Conservation (phyloP, 2,888 invertebrate species). For the Caenorhabditis sp. region DNA sequence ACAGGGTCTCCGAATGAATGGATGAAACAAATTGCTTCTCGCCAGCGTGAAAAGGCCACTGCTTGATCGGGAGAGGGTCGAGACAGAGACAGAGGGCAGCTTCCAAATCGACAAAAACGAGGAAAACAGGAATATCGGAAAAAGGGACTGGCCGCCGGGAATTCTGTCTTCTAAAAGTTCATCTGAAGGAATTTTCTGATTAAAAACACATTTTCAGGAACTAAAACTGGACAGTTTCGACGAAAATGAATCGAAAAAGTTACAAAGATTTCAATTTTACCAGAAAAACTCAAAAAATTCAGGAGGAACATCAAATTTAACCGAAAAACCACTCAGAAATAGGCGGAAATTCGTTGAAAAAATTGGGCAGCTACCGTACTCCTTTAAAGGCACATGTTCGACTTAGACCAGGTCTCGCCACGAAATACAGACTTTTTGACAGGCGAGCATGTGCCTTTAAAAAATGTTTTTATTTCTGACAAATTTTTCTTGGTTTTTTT, state of each 20-base stretch:
- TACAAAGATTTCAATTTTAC: too few species aligned
- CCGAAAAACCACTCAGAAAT: background rate
- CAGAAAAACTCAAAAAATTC: background rate
- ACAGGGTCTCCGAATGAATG: constrained; percentile 29
- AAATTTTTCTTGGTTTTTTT: background rate
- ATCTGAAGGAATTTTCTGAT: too few species aligned
- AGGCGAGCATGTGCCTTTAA: constrained; percentile 25
- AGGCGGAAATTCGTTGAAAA: background rate
- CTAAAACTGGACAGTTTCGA: too few species aligned
- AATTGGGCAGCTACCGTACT: background rate
- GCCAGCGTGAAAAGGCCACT: constrained; percentile 29
- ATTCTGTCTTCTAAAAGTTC: background rate
- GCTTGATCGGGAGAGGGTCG: background rate
- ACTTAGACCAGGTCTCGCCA: background rate
- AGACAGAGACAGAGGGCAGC: background rate
- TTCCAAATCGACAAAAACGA: constrained; percentile 43
- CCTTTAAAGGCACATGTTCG: constrained; percentile 16
- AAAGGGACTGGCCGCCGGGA: background rate
- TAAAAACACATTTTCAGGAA: background rate
- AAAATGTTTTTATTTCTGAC: background rate
- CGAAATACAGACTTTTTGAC: background rate
- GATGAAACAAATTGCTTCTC: constrained; percentile 49
- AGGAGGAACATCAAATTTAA: background rate
- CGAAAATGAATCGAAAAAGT: too few species aligned
- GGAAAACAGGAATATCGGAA: constrained; percentile 42